phyloP scores from a whole-genome alignment of 2,797 vertebrate species.

The Xiphophorus birchmanni region DNA sequence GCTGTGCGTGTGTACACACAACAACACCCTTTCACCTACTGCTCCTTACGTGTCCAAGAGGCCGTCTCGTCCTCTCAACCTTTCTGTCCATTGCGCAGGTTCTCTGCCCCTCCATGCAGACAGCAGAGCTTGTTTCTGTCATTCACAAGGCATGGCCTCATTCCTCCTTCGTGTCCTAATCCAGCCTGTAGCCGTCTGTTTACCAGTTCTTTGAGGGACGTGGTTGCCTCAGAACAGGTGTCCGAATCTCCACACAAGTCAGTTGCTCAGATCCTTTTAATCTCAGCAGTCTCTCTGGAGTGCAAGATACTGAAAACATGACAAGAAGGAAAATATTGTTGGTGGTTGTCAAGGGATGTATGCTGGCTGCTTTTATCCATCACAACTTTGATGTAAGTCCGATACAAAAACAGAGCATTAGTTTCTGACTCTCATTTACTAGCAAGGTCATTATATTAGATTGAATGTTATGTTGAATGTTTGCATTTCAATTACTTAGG shows the following conservation, averaged over 20 bases:
- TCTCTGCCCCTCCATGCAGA: constrained; percentile 43
- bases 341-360: constrained; percentile 52
- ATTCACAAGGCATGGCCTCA: constrained; percentile 56
- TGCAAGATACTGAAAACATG: constrained; percentile 52
- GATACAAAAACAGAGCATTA: constrained; percentile 6
- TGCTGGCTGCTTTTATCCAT: constrained; percentile 59
- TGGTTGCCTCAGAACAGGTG: constrained; percentile 70
- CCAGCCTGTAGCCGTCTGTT: constrained; percentile 43
- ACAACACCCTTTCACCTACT: constrained; percentile 67
- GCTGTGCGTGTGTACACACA: constrained; percentile 52
- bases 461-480: neutral
- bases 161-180: constrained; percentile 47
- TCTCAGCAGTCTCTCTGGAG: constrained; percentile 52
- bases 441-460: neutral
- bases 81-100: constrained; percentile 48
- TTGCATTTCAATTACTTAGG: neutral
- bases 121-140: constrained; percentile 59
- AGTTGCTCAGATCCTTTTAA: constrained; percentile 65
- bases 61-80: constrained; percentile 51
- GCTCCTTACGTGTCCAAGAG: constrained; percentile 47
- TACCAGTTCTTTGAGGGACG: constrained; percentile 37
- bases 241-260: constrained; percentile 52
- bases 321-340: constrained; percentile 23
- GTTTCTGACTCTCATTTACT: constrained; percentile 9
- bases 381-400: constrained; percentile 61